Conservation (phyloP, 1,140 invertebrate species). For the Thaumatotibia leucotreta region DNA sequence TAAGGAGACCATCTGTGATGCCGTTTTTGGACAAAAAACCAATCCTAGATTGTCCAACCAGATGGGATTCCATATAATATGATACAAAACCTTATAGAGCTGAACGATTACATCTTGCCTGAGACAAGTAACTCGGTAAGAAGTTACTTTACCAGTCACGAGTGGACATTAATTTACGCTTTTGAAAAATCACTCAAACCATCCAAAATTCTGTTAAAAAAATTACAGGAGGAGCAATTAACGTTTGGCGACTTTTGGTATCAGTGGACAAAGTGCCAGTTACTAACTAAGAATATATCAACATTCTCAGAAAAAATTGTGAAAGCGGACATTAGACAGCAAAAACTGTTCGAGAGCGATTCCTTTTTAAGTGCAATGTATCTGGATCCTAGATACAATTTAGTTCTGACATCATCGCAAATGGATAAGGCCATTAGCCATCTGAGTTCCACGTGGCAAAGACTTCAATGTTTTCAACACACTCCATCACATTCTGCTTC, state of each 20-base stretch:
- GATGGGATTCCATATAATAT: not conserved
- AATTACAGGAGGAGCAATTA: not conserved
- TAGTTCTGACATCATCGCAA: not conserved
- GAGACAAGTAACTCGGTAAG: not conserved
- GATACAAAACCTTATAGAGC: not conserved
- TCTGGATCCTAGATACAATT: not conserved
- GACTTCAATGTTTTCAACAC: not conserved
- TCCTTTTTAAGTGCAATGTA: not conserved
- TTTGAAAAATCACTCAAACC: not conserved
- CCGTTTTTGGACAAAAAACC: not conserved
- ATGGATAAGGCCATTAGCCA: not conserved
- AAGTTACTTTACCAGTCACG: not conserved
- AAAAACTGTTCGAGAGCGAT: not conserved
- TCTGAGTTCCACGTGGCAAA: not conserved
- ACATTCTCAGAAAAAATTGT: not conserved
- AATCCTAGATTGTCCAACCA: not conserved
- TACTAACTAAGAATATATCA: not conserved
- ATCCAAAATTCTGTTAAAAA: not conserved
- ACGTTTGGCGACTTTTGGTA: not conserved
- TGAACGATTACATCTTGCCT: not conserved
- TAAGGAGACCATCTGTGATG: not conserved
- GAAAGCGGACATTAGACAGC: not conserved
- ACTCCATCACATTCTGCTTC: not conserved
- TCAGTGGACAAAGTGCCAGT: not conserved
- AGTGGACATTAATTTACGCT: not conserved